phyloP scores from a whole-genome alignment of 1,140 invertebrate genomes.

The Pissodes strobi region DNA sequence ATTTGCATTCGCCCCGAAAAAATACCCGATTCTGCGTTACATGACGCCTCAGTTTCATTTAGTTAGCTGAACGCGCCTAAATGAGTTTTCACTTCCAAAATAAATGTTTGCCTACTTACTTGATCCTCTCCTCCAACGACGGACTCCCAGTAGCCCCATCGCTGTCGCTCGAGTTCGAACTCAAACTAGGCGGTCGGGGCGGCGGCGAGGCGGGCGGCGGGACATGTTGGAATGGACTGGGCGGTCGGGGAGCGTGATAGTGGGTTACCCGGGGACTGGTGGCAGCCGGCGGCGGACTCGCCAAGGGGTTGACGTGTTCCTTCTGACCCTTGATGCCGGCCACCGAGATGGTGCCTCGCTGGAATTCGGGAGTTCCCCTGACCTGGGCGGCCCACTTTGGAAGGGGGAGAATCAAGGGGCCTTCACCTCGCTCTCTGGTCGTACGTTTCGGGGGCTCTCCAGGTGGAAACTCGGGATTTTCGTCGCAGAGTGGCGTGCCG shows the following conservation, averaged over 20 bases:
- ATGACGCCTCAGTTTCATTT: too few relatives aligned
- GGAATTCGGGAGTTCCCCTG: constrained; percentile 26
- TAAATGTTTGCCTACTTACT: too few relatives aligned
- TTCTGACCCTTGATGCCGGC: constrained; percentile 55
- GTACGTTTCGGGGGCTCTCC: constrained; percentile 72
- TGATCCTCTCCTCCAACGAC: constrained; percentile 84
- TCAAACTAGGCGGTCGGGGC: constrained; percentile 60
- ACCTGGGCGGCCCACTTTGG: constrained; percentile 83
- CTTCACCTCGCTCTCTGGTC: constrained; percentile 63
- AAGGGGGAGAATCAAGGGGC: constrained; percentile 77
- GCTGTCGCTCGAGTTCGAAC: constrained; percentile 65
- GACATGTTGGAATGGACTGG: constrained; percentile 51
- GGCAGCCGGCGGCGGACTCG: constrained; percentile 51
- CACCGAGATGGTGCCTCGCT: constrained; percentile 49
- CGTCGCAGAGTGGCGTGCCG: constrained; percentile 82
- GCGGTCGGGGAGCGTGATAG: constrained; percentile 40
- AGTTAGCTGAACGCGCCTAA: too few relatives aligned
- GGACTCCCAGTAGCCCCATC: constrained; percentile 63
- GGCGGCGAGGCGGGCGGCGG: constrained; percentile 66
- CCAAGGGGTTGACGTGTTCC: constrained; percentile 45
- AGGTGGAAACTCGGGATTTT: constrained; percentile 74
- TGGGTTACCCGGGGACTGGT: constrained; percentile 53
- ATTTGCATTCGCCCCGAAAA: too few relatives aligned
- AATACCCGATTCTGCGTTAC: too few relatives aligned
- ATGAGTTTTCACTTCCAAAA: too few relatives aligned